Conservation (phyloP, 2,113 vertebrate genomes). For the Callocephalon fimbriatum region DNA sequence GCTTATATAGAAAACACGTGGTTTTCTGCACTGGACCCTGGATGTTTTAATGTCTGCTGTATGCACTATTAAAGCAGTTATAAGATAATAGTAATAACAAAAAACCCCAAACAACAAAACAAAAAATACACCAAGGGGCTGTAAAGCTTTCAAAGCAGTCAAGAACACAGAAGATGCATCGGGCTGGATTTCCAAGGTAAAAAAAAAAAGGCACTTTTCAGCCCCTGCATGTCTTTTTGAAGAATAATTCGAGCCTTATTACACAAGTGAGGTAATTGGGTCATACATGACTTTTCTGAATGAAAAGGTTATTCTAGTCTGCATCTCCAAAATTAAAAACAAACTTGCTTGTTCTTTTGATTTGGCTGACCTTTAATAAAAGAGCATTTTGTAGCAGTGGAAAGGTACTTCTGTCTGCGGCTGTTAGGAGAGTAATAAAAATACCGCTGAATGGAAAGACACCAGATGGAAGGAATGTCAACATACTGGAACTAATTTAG, state of each 20-base stretch:
- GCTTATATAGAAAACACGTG: background rate
- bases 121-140: background rate
- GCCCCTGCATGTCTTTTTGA: background rate
- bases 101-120: background rate
- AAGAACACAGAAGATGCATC: background rate
- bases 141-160: background rate
- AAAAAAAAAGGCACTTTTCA: background rate
- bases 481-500: constrained; percentile 76
- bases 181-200: background rate
- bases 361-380: constrained; percentile 73
- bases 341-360: constrained; percentile 48
- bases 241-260: constrained; percentile 31
- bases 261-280: constrained; percentile 26
- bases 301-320: constrained; percentile 60
- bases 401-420: constrained; percentile 71
- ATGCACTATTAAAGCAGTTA: background rate
- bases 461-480: constrained; percentile 72
- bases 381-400: constrained; percentile 65
- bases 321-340: constrained; percentile 68
- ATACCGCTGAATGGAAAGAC: constrained; percentile 69
- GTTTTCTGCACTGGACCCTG: background rate
- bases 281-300: constrained; percentile 56
- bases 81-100: background rate
- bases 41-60: background rate
- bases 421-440: constrained; percentile 73